phyloP scores from a whole-genome alignment of 2,888 invertebrate genomes.

The Drosophila birchii region DNA sequence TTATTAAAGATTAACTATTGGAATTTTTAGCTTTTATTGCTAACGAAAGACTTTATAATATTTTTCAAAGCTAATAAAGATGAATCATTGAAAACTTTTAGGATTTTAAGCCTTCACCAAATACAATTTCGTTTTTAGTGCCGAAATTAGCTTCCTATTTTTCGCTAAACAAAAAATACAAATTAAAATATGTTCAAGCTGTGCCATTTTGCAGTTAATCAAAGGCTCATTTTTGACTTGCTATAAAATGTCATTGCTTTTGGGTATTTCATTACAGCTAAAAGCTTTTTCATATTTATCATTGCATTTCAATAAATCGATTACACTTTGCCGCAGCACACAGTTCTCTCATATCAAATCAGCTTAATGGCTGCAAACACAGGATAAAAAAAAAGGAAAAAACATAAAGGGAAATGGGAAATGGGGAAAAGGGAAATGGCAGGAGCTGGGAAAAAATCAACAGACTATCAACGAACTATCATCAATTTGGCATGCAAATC shows the following conservation, averaged over 20 bases:
- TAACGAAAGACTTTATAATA: too few relatives aligned
- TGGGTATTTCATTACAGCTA: slow-evolving; percentile 14
- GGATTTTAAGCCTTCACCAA: too few relatives aligned
- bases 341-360: slow-evolving; percentile 25
- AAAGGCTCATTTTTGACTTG: not conserved
- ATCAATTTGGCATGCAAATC: slow-evolving; percentile 41
- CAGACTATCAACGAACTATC: slow-evolving; percentile 33
- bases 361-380: slow-evolving; percentile 35
- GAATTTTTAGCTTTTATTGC: not conserved
- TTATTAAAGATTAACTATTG: not conserved
- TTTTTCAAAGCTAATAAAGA: too few relatives aligned
- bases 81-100: too few relatives aligned
- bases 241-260: slow-evolving; percentile 1
- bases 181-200: not conserved
- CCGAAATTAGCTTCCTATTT: too few relatives aligned
- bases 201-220: slow-evolving; percentile 2
- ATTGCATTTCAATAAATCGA: slow-evolving; percentile 37
- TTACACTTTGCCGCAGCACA: slow-evolving; percentile 15
- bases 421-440: not conserved
- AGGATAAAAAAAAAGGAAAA: not conserved
- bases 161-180: too few relatives aligned
- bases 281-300: slow-evolving; percentile 18
- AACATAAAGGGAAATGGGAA: not conserved
- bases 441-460: slow-evolving; percentile 19
- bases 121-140: too few relatives aligned